A percentile compares a stretch with the other conserved stretches of the same genome.
phyloP scores from a whole-genome alignment of 2,113 vertebrate species.

The Plecotus auritus region DNA sequence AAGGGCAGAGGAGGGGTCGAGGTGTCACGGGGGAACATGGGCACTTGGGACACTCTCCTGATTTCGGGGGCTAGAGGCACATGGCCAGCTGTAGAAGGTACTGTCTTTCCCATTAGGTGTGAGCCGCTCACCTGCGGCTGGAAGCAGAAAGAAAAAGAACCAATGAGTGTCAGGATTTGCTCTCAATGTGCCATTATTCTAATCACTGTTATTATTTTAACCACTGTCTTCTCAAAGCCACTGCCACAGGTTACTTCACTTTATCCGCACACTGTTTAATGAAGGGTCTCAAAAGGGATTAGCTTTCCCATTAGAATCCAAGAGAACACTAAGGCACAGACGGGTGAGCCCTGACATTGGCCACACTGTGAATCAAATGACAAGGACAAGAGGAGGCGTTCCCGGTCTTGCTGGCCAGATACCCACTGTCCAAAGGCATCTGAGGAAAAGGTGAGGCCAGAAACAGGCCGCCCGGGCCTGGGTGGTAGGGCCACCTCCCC shows the following conservation, averaged over 20 bases:
- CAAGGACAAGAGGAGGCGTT: background rate
- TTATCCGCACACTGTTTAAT: background rate
- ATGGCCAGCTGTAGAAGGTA: background rate
- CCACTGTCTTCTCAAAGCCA: slow-evolving; percentile 36
- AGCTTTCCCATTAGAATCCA: background rate
- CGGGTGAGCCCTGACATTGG: background rate
- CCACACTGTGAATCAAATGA: background rate
- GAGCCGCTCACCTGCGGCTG: background rate
- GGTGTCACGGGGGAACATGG: background rate
- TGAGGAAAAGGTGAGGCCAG: background rate
- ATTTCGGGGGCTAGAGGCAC: rapidly evolving
- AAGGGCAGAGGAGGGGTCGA: background rate
- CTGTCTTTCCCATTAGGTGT: background rate
- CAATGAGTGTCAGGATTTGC: background rate
- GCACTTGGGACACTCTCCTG: background rate
- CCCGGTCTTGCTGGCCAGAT: background rate
- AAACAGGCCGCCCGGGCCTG: rapidly evolving
- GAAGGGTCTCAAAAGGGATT: background rate
- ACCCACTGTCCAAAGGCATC: background rate
- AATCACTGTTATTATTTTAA: slow-evolving; percentile 34
- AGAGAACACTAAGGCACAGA: background rate
- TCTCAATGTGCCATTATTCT: background rate
- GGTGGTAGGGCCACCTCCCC: background rate
- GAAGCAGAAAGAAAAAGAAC: background rate
- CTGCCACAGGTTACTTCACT: slow-evolving; percentile 14